Evolutionary conservation across 2,113 vertebrate genomes (phyloP), one percentile per base, ranked within the genome.

Genomic region (Myiopsitta monachus): DNA sequence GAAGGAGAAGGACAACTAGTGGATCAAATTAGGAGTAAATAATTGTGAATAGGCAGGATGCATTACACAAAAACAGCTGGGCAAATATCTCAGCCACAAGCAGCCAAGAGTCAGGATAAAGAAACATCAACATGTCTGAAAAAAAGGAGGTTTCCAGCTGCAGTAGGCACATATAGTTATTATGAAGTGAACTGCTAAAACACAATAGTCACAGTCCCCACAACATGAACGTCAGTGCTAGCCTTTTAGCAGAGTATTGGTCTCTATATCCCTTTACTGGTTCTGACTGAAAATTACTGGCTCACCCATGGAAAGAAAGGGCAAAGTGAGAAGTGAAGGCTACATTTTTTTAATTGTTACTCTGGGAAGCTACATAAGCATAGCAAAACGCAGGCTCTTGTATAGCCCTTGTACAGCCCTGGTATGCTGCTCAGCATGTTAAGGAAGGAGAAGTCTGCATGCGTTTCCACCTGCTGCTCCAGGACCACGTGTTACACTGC

Each of bases 401-500:
- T 4, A 54, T 11, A 47, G 1, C 62, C 57, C 18, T 82, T 26
- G 10, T 4, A 54, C 14, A 47, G 1, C 57, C 57, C 36, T 69
- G 39, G 31, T 24, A 46, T 61, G 49, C 15, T 78, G 38, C 46
- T 79, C 44, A 8, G 38, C 31, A 57, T 15, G 7, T 31, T 14
- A 44, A 83, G 24, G 63, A 78, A 74, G 30, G 64, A 23, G 68
- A 84, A 61, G 44, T 31, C 43, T 46, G 5, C 3, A 2, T 6
- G 7, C 5, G 14, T 44, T 38, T 82, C 52, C 12, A 27, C 14
- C 36, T 49, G 52, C 51, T 70, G 18, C 36, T 86, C 38, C 62
- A 24, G 7, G 30, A 83, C 54, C 4, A 1, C 2, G 9, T 33
- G n/a, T n/a, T 79, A 39, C 3, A 3, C 4, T 1, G 44, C 19